Evolutionary conservation across 1,140 invertebrate genomes (phyloP), one percentile per base, ranked within the genome.

Genomic region (Oncopodura yosiiana): DNA sequence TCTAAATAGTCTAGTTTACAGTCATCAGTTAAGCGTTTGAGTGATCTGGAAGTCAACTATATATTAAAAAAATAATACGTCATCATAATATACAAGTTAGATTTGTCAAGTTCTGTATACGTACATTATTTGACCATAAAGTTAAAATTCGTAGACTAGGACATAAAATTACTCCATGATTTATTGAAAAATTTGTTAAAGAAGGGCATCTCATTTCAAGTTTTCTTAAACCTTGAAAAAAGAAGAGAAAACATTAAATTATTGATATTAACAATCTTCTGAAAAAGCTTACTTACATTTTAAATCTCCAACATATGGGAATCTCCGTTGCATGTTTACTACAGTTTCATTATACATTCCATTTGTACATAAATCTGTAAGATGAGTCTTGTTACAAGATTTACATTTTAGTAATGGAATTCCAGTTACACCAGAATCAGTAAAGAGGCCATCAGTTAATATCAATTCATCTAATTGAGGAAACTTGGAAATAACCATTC

Each of bases 261-360:
- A 49, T 50, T 11, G 12, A 16, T 39, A 18, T 3, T 3, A 24
- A 16, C 4, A 21, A 18, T 18, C 29, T 32, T 34, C 14, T 11
- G 4, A 43, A 24, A 18, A n/a, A 26, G 24, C 2, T 27, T 32
- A 43, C 26, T 49, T 34, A 56, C 54, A 27, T 45, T 26, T 1
- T 19, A 56, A 44, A 32, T 49, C 46, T 44, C 30, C 41, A 26
- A 56, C 30, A 37, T 24, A 50, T 29, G 44, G 42, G 29, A 50
- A 30, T n/a, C 27, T 41, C 19, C 53, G 27, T 34, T 49, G 44
- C 3, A 27, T 26, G 29, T 49, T 55, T 1, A 55, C 45, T 21
- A 56, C 19, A n/a, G 30, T 30, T 32, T 56, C 46, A 30, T 50
- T 50, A 41, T 56, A 49, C 9, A 56, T 42, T 23, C 54, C 53